Evolutionary conservation across 2,888 invertebrate species (phyloP).

Genomic region (Scaptomyza caliginosa): DNA sequence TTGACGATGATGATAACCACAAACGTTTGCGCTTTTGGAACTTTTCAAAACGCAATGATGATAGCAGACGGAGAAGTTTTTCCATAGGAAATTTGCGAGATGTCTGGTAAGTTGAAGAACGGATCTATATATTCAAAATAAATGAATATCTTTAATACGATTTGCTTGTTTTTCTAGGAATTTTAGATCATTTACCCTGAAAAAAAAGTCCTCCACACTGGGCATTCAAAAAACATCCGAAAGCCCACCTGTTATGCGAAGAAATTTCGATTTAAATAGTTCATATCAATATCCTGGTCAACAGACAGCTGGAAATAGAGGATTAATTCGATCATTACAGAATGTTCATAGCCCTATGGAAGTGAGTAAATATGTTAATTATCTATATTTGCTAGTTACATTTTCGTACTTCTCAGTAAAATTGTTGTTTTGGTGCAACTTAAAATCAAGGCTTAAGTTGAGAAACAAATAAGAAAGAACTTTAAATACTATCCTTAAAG

Average conservation of each 20-base stretch:
- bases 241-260: constrained; percentile 82
- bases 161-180: constrained; percentile 63
- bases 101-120: constrained; percentile 85
- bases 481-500: no score
- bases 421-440: no score
- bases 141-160: not conserved
- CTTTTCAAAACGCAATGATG: constrained; percentile 77
- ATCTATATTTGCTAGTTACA: not conserved
- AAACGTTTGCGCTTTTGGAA: constrained; percentile 87
- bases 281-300: constrained; percentile 23
- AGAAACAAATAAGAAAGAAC: no score
- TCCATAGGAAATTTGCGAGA: constrained; percentile 86
- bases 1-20: constrained; percentile 88
- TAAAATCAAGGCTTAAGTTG: no score
- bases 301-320: constrained; percentile 1
- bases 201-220: constrained; percentile 83
- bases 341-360: constrained; percentile 67
- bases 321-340: constrained; percentile 81
- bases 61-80: constrained; percentile 86
- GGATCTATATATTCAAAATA: not conserved
- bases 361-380: constrained; percentile 50
- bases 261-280: constrained; percentile 37
- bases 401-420: no score
- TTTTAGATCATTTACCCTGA: constrained; percentile 82
- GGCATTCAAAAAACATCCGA: constrained; percentile 84